A percentile compares a stretch with the other conserved stretches of the same genome.
These are phyloP conservation scores for Eubucco bourcierii DNA, from an alignment of 2,113 vertebrate species.

Conservation along the genomic window DNA sequence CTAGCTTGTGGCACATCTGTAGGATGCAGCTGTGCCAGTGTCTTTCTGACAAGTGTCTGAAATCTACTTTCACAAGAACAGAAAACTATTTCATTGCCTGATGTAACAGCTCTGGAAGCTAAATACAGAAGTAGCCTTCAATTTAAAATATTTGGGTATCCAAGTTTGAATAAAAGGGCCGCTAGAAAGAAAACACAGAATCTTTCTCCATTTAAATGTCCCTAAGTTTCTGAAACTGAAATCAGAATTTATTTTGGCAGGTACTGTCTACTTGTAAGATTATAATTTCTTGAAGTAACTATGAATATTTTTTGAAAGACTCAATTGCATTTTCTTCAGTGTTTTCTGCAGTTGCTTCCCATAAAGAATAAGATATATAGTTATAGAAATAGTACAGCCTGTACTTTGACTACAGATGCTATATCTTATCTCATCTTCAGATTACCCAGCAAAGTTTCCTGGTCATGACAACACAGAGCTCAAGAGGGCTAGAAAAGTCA, in stretches of 20 bases:
- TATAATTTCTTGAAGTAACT: not conserved
- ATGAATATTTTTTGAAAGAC: not conserved
- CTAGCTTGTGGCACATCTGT: not conserved
- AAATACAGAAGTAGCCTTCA: not conserved
- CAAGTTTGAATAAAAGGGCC: not conserved
- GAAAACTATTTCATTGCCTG: not conserved
- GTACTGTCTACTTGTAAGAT: not conserved
- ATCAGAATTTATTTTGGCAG: not conserved
- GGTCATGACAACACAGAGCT: not conserved
- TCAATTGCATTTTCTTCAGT: not conserved
- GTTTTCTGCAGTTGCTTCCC: not conserved
- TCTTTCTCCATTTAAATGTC: not conserved
- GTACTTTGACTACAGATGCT: not conserved
- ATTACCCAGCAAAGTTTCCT: not conserved
- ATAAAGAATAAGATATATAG: not conserved
- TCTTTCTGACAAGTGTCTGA: not conserved
- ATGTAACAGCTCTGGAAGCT: not conserved
- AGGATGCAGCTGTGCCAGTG: conserved; percentile 5
- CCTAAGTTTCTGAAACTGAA: not conserved
- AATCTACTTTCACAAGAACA: not conserved
- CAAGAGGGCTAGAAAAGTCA: not conserved
- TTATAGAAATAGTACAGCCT: not conserved
- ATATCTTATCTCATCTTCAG: not conserved
- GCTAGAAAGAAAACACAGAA: not conserved
- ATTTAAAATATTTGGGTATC: not conserved